Base-by-base conservation (phyloP, 1,140 invertebrate species). In the Laupala kohalensis region DNA sequence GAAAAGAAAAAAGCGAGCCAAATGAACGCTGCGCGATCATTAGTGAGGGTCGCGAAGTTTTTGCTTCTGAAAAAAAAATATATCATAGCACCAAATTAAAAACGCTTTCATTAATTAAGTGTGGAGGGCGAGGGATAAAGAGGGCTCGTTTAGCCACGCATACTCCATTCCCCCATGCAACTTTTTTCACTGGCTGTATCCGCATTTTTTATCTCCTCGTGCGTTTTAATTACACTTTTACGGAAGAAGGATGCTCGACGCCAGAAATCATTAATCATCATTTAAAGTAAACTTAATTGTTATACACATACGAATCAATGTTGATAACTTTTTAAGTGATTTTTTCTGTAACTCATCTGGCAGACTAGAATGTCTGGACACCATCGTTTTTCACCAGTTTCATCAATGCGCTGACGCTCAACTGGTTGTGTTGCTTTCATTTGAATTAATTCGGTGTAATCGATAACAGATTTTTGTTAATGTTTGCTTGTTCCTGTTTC, bases 51-150 rank as follows among this genome's bases (percentile, higher is more conserved):
- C n/a, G 28, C 13, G 67, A 68, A 23, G 64, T n/a, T n/a, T 37
- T 53, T 53, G 37, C 37, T 53, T 53, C 37, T 53, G 19, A 53
- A 53, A 53, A 53, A 53, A n/a, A n/a, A n/a, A n/a, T n/a, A n/a
- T n/a, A 53, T 53, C 37, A 53, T 53, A 9, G 37, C 37, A 19
- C 37, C 26, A 37, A 30, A 68, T 68, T 30, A 68, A 68, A 68
- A 68, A 29, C 19, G 67, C 23, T 68, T 37, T n/a, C 28, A 68
- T 68, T 68, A 68, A 68, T 68, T 68, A 68, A 65, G 29, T 29
- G 67, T 30, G 67, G 24, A 25, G 28, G 19, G 29, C 26, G 27
- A 26, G 4, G 5, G 67, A 29, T 27, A 23, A 27, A 15, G 66
- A 27, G 26, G 25, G 25, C 25, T 67, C 26, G 25, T 67, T 67